phyloP scores from a whole-genome alignment of 1,140 invertebrate species.

The Luehdorfia chinensis region DNA sequence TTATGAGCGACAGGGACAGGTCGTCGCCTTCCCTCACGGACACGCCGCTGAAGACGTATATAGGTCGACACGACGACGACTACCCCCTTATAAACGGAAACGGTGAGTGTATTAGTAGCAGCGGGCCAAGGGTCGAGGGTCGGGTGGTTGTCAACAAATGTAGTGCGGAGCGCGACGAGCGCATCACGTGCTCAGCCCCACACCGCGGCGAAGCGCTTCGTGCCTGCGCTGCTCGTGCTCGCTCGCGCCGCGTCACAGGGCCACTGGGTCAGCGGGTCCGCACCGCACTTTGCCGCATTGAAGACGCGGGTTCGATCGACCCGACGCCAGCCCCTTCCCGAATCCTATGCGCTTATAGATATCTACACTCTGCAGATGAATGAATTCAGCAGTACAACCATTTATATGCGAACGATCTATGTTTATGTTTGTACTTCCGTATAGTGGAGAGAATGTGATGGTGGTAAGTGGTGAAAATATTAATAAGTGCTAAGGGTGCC shows the following conservation, averaged over 20 bases:
- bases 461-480: background rate
- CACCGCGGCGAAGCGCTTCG: constrained; percentile 19
- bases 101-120: constrained; percentile 78
- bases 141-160: constrained; percentile 11
- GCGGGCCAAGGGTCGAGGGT: constrained; percentile 15
- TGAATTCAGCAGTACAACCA: background rate
- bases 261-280: constrained; percentile 33
- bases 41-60: constrained; percentile 87
- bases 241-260: constrained; percentile 18
- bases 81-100: constrained; percentile 85
- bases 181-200: constrained; percentile 29
- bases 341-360: constrained; percentile 29
- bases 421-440: too few relatives aligned
- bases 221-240: constrained; percentile 15
- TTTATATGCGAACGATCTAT: too few relatives aligned
- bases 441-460: background rate
- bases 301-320: constrained; percentile 59
- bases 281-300: constrained; percentile 58
- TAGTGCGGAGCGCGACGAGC: constrained; percentile 15
- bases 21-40: constrained; percentile 87
- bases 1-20: constrained; percentile 87
- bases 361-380: constrained; percentile 19
- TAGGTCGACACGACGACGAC: constrained; percentile 85
- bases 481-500: too few relatives aligned
- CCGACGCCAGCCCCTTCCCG: constrained; percentile 37